Percentiles rank a stretch among this genome's conserved stretches.
phyloP scores from a whole-genome alignment of 2,113 vertebrate species.

The Tonatia bakeri region DNA sequence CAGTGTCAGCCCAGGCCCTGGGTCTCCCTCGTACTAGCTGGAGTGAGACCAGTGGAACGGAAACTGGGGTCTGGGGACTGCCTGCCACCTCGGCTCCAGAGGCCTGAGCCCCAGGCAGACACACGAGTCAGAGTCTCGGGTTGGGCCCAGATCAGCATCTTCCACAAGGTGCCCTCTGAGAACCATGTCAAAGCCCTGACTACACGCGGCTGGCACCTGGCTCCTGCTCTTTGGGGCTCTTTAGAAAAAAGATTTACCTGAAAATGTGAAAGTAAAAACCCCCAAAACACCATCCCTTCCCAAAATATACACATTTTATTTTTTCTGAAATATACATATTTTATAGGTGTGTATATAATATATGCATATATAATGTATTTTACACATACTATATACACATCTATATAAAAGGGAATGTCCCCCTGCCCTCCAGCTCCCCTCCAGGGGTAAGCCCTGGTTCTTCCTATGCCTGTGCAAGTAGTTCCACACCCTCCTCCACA shows the following conservation, averaged over 20 bases:
- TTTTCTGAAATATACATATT: neutral
- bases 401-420: neutral
- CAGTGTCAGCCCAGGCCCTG: neutral
- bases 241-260: neutral
- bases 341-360: neutral
- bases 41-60: neutral
- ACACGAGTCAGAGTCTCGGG: neutral
- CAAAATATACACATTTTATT: neutral
- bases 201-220: neutral
- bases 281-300: neutral
- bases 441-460: neutral
- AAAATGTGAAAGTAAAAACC: neutral
- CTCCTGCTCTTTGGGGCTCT: neutral
- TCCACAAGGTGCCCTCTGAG: neutral
- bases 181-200: neutral
- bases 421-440: no score
- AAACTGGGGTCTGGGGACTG: neutral
- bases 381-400: neutral
- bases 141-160: neutral
- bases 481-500: neutral
- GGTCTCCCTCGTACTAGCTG: no score
- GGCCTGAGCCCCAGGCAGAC: neutral
- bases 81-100: no score
- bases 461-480: fast-evolving
- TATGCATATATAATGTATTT: no score